Conservation (phyloP, 2,888 invertebrate species). For the Drosophila affinis region DNA sequence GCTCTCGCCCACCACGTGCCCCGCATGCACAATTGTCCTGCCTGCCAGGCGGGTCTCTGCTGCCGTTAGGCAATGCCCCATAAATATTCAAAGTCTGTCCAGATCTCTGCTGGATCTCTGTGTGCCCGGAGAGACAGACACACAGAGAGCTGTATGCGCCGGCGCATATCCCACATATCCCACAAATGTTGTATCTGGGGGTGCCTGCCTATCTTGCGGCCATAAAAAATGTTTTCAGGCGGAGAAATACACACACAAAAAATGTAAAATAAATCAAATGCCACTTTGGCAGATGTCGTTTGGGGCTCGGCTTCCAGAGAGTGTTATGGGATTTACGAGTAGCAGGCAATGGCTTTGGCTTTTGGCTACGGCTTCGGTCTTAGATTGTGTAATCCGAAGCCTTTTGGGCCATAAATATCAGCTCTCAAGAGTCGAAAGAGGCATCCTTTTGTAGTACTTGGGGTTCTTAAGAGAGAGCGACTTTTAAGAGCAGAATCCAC, state of each 20-base stretch:
- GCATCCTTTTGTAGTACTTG: conserved; percentile 17
- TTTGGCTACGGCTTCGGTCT: not conserved
- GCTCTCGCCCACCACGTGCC: conserved; percentile 58
- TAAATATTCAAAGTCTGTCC: conserved; percentile 60
- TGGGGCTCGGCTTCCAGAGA: conserved; percentile 13
- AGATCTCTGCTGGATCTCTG: conserved; percentile 20
- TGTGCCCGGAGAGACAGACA: conserved; percentile 17
- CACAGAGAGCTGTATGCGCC: conserved; percentile 48
- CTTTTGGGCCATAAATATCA: conserved; percentile 57
- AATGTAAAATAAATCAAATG: conserved; percentile 49
- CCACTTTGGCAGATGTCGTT: conserved; percentile 36
- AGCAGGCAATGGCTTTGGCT: not conserved
- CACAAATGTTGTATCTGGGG: conserved; percentile 23
- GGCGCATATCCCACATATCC: conserved; percentile 23
- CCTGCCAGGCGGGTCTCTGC: conserved; percentile 8
- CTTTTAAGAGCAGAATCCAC: not conserved
- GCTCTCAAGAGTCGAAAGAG: conserved; percentile 8
- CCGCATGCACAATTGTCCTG: conserved; percentile 50
- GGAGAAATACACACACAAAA: conserved; percentile 10
- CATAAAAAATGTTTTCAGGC: conserved; percentile 46
- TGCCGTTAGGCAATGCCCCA: conserved; percentile 59
- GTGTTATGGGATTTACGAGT: conserved; percentile 23
- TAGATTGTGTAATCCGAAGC: conserved; percentile 65
- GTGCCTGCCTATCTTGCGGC: conserved; percentile 61
- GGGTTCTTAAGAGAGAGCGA: not conserved